Evolutionary conservation across 2,888 invertebrate species (phyloP).

Genomic region (Ennomos quercinarius): DNA sequence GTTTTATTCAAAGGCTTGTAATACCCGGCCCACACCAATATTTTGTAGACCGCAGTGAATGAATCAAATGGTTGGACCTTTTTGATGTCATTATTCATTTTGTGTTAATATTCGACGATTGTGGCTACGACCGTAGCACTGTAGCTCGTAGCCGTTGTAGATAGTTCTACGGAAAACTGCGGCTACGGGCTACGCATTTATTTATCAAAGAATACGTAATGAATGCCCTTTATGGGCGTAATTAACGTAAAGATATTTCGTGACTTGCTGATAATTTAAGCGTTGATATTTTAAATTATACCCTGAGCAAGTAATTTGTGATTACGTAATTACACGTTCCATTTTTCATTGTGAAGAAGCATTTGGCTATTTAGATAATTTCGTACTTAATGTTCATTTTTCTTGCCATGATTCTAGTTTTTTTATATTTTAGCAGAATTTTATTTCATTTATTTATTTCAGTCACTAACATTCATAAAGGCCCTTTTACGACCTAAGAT

Average conservation of each 20-base stretch:
- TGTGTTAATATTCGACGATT: slow-evolving; percentile 32
- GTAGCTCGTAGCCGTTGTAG: slow-evolving; percentile 23
- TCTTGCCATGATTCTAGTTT: no score
- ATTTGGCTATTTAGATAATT: not conserved
- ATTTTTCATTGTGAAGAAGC: not conserved
- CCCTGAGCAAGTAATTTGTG: not conserved
- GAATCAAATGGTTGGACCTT: slow-evolving; percentile 51
- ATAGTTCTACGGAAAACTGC: slow-evolving; percentile 8
- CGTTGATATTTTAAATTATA: slow-evolving; percentile 4
- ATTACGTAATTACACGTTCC: not conserved
- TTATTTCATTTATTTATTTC: no score
- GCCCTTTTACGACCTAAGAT: no score
- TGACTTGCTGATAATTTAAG: not conserved
- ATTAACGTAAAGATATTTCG: not conserved
- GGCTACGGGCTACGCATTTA: slow-evolving; percentile 18
- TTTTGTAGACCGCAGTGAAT: slow-evolving; percentile 45
- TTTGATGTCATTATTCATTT: slow-evolving; percentile 37
- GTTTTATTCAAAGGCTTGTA: slow-evolving; percentile 46
- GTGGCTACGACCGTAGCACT: slow-evolving; percentile 13
- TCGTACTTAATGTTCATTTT: no score
- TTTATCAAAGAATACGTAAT: slow-evolving; percentile 14
- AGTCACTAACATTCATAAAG: no score
- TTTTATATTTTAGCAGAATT: no score
- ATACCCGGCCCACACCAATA: slow-evolving; percentile 48
- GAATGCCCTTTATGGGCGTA: not conserved